Evolutionary conservation across 1,140 invertebrate species (phyloP).

Genomic region (Acyrthosiphon pisum): DNA sequence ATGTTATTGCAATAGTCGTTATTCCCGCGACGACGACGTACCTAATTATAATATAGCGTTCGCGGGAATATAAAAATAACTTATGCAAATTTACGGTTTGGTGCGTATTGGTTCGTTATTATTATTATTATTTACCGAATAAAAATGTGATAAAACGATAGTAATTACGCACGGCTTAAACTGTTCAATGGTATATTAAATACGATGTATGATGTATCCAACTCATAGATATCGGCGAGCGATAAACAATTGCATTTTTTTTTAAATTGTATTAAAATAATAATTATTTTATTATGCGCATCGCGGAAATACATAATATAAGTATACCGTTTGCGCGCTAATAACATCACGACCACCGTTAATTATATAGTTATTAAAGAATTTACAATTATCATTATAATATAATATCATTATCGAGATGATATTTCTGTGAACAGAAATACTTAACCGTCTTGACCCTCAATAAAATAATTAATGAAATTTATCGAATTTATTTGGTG

Average conservation of each 20-base stretch:
- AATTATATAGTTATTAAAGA: background rate
- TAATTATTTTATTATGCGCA: background rate
- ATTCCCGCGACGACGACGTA: background rate
- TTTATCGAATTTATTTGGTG: background rate
- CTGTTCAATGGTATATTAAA: background rate
- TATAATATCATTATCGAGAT: background rate
- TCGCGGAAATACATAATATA: background rate
- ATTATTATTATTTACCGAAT: conserved; percentile 1
- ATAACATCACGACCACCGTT: background rate
- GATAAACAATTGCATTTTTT: background rate
- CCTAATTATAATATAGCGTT: background rate
- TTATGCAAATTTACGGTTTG: background rate
- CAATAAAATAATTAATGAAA: background rate
- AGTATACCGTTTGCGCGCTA: background rate
- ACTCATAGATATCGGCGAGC: background rate
- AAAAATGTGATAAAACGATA: conserved; percentile 12
- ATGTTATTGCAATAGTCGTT: background rate
- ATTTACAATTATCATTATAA: background rate
- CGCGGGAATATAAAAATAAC: conserved; percentile 21
- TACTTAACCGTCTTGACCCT: background rate
- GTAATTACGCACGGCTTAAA: background rate
- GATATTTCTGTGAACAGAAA: background rate
- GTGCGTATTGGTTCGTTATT: background rate
- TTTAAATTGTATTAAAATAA: background rate
- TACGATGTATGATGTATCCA: background rate